These are phyloP conservation scores for Lipotes vexillifer DNA, from an alignment of 2,113 vertebrate species.

Conservation along the genomic window DNA sequence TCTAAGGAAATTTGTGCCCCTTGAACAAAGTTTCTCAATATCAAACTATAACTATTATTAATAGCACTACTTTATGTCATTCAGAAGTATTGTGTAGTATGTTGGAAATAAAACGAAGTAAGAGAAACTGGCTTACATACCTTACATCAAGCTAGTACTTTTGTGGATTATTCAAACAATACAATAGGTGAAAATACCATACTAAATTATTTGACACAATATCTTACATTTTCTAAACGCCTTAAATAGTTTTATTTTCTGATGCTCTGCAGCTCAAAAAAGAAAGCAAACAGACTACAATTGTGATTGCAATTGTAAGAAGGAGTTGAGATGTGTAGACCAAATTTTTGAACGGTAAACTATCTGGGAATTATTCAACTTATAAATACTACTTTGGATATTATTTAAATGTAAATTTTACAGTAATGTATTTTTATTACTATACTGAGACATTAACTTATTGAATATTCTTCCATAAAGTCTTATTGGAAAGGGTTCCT, in stretches of 20 bases:
- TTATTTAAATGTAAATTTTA: not conserved
- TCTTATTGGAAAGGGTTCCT: not conserved
- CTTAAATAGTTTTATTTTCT: not conserved
- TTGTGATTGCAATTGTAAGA: not conserved
- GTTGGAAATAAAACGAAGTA: not conserved
- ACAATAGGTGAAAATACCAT: not conserved
- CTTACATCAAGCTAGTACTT: not conserved
- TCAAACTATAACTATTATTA: not conserved
- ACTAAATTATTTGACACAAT: not conserved
- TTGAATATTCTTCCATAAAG: not conserved
- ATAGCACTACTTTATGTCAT: not conserved
- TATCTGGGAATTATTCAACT: not conserved
- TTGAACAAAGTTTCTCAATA: not conserved
- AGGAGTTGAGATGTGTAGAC: not conserved
- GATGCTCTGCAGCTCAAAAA: not conserved
- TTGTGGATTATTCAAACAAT: not conserved
- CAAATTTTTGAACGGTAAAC: not conserved
- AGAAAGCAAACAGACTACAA: not conserved
- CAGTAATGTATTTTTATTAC: not conserved
- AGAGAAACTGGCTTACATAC: not conserved
- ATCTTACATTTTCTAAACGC: conserved; percentile 10
- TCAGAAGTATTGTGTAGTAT: not conserved
- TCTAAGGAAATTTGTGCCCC: not conserved
- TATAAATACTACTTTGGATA: not conserved
- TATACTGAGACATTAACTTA: not conserved